phyloP scores from a whole-genome alignment of 1,140 invertebrate genomes.

The Trachelipus rathkii region DNA sequence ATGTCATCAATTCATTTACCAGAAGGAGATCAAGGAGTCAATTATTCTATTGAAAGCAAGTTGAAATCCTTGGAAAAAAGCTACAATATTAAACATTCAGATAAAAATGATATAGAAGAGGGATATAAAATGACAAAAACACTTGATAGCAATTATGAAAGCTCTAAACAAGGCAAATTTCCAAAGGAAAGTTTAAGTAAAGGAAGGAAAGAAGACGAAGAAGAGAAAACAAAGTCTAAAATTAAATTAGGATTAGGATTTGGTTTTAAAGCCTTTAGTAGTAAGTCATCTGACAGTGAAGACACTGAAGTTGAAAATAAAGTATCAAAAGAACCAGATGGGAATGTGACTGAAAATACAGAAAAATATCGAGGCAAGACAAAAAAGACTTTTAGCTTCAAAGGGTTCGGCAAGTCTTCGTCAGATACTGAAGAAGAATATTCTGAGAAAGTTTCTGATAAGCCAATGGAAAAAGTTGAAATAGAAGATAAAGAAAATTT shows the following conservation, averaged over 20 bases:
- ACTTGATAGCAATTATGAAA: background rate
- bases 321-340: constrained; percentile 28
- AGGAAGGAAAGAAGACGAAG: constrained; percentile 31
- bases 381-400: constrained; percentile 37
- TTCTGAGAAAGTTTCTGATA: constrained; percentile 23
- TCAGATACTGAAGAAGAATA: constrained; percentile 37
- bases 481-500: constrained; percentile 30
- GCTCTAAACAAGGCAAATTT: background rate
- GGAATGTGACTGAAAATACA: constrained; percentile 21
- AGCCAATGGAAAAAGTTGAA: constrained; percentile 18
- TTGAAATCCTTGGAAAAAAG: background rate
- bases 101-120: background rate
- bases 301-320: constrained; percentile 28
- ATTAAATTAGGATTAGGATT: constrained; percentile 38
- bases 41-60: background rate
- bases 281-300: constrained; percentile 37
- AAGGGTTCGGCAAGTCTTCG: constrained; percentile 28
- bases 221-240: constrained; percentile 32
- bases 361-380: constrained; percentile 32
- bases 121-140: background rate
- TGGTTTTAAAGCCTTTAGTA: constrained; percentile 30
- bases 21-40: background rate
- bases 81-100: background rate
- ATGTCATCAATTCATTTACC: background rate
- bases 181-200: background rate